Base-by-base conservation (phyloP, 2,888 invertebrate genomes). In the Cosmia pyralina region DNA sequence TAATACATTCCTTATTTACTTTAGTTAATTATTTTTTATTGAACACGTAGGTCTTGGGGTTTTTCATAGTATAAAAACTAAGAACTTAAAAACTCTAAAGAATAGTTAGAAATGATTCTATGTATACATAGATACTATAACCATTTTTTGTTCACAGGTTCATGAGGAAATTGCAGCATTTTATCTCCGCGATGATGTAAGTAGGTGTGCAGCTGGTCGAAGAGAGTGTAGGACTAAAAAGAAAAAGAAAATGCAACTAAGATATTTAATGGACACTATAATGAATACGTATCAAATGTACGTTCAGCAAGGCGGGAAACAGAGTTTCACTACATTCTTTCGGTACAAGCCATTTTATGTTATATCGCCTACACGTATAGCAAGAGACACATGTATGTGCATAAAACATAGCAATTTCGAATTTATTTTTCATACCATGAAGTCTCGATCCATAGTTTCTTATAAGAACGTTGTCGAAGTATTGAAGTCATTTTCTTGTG, bases 171-270 rank as follows among this genome's bases (percentile, higher is more conserved):
- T 68, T 48, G 58, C 48, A 58, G 22, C 17, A 41, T 69, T 69
- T 60, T 69, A 69, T 44, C 28, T 50, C 38, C 59, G 69, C 28
- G 69, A 69, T 38, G 69, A 69, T 34, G 28, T 69, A 28, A 69
- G 59, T 60, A 41, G 59, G n/a, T n/a, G 44, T 44, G n/a, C 59
- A n/a, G 44, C 44, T 46, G 22, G 46, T 60, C 19, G 22, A 60
- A 44, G 44, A 46, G 46, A 60, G 22, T n/a, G n/a, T n/a, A 44
- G 60, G 22, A 60, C 60, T n/a, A 60, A 60, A 46, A 60, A 46
- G 10, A 59, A 59, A 59, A 41, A 44, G 22, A 60, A 60, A 60
- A 44, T 60, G 22, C 60, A 60, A 46, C 10, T 60, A 19, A 44
- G 60, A 60, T 60, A 60, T 60, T 46, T 60, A 46, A 22, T 15